Percentiles rank a stretch among this genome's conserved stretches.
Conservation (phyloP, 2,888 invertebrate species). For the Glyphotaelius pellucidus region DNA sequence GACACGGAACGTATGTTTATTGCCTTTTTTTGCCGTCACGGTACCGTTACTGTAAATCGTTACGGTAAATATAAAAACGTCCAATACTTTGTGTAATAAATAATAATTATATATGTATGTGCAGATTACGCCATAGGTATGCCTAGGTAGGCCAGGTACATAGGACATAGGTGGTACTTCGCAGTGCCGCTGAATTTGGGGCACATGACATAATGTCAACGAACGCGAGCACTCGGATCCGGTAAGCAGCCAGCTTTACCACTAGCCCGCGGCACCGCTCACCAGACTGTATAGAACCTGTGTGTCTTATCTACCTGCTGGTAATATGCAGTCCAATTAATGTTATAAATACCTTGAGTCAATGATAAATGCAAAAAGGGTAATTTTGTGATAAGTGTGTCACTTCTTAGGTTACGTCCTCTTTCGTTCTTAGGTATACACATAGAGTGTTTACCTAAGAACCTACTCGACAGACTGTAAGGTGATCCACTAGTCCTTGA, state of each 20-base stretch:
- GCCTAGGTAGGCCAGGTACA: background rate
- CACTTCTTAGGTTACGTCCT: too few relatives aligned
- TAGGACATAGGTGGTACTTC: background rate
- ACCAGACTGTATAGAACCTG: background rate
- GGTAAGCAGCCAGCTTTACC: slow-evolving; percentile 6
- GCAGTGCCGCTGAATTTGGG: background rate
- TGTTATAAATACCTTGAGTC: background rate
- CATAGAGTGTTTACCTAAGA: too few relatives aligned
- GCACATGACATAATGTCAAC: slow-evolving; percentile 23
- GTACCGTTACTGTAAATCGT: too few relatives aligned
- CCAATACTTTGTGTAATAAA: background rate
- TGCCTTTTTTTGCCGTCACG: too few relatives aligned
- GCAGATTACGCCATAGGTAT: background rate
- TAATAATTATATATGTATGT: background rate
- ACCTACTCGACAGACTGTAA: too few relatives aligned
- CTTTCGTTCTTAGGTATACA: too few relatives aligned
- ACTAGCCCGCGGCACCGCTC: background rate
- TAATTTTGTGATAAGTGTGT: too few relatives aligned
- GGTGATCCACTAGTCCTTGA: too few relatives aligned
- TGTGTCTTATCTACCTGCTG: background rate
- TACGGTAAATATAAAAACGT: too few relatives aligned
- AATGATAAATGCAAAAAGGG: background rate
- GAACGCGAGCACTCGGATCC: slow-evolving; percentile 11
- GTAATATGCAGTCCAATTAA: background rate
- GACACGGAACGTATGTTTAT: too few relatives aligned